A percentile compares a stretch with the other conserved stretches of the same genome.
phyloP scores from a whole-genome alignment of 2,888 invertebrate species.

The Bombyx huttoni region DNA sequence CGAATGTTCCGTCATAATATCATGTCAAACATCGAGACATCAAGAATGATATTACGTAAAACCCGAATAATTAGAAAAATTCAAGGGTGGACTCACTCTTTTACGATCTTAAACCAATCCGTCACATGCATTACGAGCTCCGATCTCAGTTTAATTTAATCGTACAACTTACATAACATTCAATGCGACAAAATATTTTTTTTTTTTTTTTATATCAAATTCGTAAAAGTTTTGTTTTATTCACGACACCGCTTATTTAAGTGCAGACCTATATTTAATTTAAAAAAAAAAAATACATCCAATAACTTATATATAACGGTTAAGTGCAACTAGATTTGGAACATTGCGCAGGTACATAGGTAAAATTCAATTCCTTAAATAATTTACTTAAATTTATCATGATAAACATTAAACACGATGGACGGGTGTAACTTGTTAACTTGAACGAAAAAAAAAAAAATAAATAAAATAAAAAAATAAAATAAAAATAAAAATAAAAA shows the following conservation, averaged over 20 bases:
- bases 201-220: slow-evolving; percentile 47
- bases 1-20: slow-evolving; percentile 2
- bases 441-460: slow-evolving; percentile 20
- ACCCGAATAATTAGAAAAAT: neutral
- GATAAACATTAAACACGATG: slow-evolving; percentile 67
- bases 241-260: slow-evolving; percentile 28
- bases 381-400: slow-evolving; percentile 56
- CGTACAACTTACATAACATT: slow-evolving; percentile 47
- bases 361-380: slow-evolving; percentile 59
- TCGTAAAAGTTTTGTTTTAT: slow-evolving; percentile 41
- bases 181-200: slow-evolving; percentile 45
- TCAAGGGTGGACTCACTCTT: neutral
- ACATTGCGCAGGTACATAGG: slow-evolving; percentile 40
- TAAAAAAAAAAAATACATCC: slow-evolving; percentile 43
- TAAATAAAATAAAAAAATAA: slow-evolving; percentile 22
- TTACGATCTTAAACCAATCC: neutral
- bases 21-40: slow-evolving; percentile 9
- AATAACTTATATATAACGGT: slow-evolving; percentile 48
- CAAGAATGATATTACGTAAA: slow-evolving; percentile 2
- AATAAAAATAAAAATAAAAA: slow-evolving; percentile 22
- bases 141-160: slow-evolving; percentile 32
- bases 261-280: slow-evolving; percentile 54
- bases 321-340: slow-evolving; percentile 56
- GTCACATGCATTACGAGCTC: slow-evolving; percentile 7
- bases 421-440: slow-evolving; percentile 69